Evolutionary conservation across 1,140 invertebrate genomes (phyloP).

Genomic region (Bathynomus jamesi): DNA sequence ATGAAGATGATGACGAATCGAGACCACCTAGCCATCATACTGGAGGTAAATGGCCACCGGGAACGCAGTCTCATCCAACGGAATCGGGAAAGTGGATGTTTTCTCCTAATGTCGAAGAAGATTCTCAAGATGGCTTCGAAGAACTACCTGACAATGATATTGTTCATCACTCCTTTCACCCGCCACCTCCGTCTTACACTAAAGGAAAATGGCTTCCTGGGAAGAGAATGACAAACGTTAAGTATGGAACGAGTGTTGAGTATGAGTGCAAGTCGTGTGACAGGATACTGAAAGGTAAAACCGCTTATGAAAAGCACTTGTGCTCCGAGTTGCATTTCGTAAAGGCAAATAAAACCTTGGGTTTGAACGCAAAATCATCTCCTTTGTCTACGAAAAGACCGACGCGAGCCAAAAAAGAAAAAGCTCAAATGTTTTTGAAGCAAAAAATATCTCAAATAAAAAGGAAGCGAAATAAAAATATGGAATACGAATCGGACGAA

Average conservation of each 20-base stretch:
- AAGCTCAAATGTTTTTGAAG: conserved; percentile 9
- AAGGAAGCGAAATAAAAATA: conserved; percentile 5
- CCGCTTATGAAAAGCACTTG: neutral
- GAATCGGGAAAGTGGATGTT: conserved; percentile 13
- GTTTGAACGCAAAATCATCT: neutral
- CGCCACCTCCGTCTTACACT: neutral
- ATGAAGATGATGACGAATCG: conserved; percentile 9
- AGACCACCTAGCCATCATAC: conserved; percentile 13
- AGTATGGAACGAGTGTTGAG: neutral
- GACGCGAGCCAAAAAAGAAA: neutral
- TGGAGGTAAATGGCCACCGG: conserved; percentile 14
- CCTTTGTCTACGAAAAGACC: neutral
- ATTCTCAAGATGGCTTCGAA: neutral
- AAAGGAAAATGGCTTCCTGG: conserved; percentile 18
- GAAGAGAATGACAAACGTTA: neutral
- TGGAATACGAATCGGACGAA: too few species aligned
- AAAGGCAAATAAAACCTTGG: neutral
- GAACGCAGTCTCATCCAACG: neutral
- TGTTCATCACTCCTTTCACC: neutral
- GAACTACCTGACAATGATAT: neutral
- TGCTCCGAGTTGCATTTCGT: neutral
- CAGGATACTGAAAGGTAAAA: neutral
- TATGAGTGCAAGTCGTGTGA: neutral
- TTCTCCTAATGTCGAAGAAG: neutral
- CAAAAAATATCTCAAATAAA: conserved; percentile 1